A percentile compares a stretch with the other conserved stretches of the same genome.
phyloP scores from a whole-genome alignment of 2,888 invertebrate species.

The Therioaphis trifolii region DNA sequence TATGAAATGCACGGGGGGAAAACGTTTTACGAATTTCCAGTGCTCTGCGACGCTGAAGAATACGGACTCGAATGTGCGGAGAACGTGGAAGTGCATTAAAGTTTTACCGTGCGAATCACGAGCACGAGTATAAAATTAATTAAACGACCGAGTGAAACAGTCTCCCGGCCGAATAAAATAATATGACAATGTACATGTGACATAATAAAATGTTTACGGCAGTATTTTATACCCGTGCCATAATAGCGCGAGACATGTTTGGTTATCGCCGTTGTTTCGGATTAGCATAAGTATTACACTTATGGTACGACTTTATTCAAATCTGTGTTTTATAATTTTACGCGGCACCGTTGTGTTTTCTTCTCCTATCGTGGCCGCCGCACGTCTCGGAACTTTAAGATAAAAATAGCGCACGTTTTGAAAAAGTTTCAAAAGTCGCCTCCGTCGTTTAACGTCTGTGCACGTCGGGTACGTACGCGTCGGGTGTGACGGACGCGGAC shows the following conservation, averaged over 20 bases:
- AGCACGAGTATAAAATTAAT: not conserved
- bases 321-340: constrained; percentile 8
- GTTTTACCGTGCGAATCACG: no score
- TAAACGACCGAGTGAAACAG: not conserved
- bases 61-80: no score
- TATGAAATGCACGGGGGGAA: no score
- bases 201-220: not conserved
- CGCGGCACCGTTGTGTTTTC: not conserved
- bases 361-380: not conserved
- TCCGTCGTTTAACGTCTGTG: not conserved
- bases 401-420: constrained; percentile 5
- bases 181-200: not conserved
- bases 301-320: constrained; percentile 20
- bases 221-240: not conserved
- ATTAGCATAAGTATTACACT: not conserved
- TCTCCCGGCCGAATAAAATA: not conserved
- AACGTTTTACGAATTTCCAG: no score
- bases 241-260: not conserved
- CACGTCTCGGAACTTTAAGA: not conserved
- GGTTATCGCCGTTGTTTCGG: not conserved
- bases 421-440: not conserved
- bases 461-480: no score
- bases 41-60: no score
- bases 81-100: no score
- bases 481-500: no score